Evolutionary conservation across 2,888 invertebrate genomes (phyloP).

Genomic region (Trissolcus brochymenae): DNA sequence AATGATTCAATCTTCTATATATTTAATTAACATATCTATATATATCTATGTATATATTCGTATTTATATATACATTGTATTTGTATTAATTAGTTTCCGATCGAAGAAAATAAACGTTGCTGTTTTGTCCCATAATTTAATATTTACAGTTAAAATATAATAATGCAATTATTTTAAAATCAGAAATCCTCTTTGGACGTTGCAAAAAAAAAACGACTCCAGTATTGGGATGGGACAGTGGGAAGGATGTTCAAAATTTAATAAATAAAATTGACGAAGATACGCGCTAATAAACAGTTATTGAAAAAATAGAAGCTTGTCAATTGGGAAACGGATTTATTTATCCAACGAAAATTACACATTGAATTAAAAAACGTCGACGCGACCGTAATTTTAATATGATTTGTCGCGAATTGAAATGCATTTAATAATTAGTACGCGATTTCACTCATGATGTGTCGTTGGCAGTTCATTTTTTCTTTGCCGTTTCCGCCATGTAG

Average conservation of each 20-base stretch:
- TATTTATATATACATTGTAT: too few relatives aligned
- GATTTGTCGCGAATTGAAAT: slow-evolving; percentile 22
- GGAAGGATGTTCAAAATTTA: slow-evolving; percentile 10
- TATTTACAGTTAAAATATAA: slow-evolving; percentile 32
- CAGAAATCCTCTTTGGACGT: slow-evolving; percentile 8
- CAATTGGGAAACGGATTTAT: slow-evolving; percentile 24
- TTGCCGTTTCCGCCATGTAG: slow-evolving; percentile 16
- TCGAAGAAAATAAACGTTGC: slow-evolving; percentile 21
- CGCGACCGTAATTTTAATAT: slow-evolving; percentile 19
- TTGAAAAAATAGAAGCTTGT: slow-evolving; percentile 33
- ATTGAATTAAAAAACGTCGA: slow-evolving; percentile 12
- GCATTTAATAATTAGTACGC: slow-evolving; percentile 13
- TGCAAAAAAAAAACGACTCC: slow-evolving; percentile 33
- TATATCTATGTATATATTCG: too few relatives aligned
- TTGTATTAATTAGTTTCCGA: slow-evolving; percentile 39
- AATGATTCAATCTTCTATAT: too few relatives aligned
- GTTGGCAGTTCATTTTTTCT: slow-evolving; percentile 1
- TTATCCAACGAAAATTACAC: slow-evolving; percentile 30
- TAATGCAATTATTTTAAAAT: slow-evolving; percentile 30
- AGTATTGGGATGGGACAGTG: background rate
- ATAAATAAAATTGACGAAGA: slow-evolving; percentile 32
- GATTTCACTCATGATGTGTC: background rate
- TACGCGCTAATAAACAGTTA: slow-evolving; percentile 46
- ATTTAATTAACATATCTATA: too few relatives aligned
- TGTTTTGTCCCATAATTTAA: slow-evolving; percentile 19